Evolutionary conservation across 2,797 vertebrate species (phyloP), one percentile per base, ranked within the genome.

Genomic region (Characodon lateralis): DNA sequence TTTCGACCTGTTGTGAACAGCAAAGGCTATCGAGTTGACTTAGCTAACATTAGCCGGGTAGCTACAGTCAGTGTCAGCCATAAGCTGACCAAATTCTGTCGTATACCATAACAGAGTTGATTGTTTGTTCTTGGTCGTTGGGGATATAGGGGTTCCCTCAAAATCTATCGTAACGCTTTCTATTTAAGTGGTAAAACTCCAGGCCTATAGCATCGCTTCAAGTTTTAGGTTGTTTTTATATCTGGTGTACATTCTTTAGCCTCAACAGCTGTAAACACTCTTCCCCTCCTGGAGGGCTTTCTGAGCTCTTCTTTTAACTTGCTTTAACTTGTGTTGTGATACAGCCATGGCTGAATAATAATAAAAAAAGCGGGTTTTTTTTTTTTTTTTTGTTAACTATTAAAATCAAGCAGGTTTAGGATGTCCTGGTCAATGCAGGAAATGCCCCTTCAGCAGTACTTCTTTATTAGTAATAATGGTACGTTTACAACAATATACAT

Each of bases 61-160:
- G 93, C 92, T 93, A 93, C 93, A 93, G 91, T 92, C 91, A 92
- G 90, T 88, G 92, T 84, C 82, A 90, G 80, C 85, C 89, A 73
- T 93, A 94, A 93, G 89, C 89, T 93, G 89, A 85, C 56, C 88
- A 92, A 93, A 92, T 91, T 88, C 90, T 87, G 43, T 56, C 86
- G 83, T 89, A 82, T 79, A 83, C 73, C 71, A 83, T 18, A 89
- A 93, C 87, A 90, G 90, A 91, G 82, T 77, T 22, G 75, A 76
- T n/a, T 78, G 86, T 78, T 65, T 79, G 71, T 74, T 85, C 66
- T 80, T 78, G 77, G 55, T 69, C 51, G 72, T 3, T 26, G 14
- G 74, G 74, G 7, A 70, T 65, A 73, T 43, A 14, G 10, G 14
- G 28, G 39, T 2, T 41, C 43, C 22, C 58, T 26, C 65, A 28